Percentiles rank a stretch among this genome's conserved stretches.
Evolutionary conservation across 2,888 invertebrate species (phyloP).

Genomic region (Drosophila tripunctata): DNA sequence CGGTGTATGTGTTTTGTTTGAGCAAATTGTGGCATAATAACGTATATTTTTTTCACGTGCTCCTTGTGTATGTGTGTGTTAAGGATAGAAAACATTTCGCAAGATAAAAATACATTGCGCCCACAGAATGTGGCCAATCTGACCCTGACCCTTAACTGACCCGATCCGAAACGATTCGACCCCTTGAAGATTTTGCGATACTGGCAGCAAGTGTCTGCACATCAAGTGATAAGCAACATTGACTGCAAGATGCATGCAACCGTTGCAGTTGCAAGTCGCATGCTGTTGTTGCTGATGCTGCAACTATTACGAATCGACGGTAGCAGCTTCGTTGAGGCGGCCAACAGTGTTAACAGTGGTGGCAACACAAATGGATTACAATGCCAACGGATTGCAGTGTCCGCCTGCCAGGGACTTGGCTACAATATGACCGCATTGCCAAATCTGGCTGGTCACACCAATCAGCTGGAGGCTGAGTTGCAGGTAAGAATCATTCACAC

Average conservation of each 20-base stretch:
- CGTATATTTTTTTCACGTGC: constrained; percentile 46
- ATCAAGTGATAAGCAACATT: constrained; percentile 4
- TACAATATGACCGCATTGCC: constrained; percentile 95
- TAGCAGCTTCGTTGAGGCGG: neutral
- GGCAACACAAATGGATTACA: constrained; percentile 84
- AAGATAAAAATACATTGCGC: constrained; percentile 27
- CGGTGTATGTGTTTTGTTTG: neutral
- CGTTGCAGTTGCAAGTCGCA: constrained; percentile 9
- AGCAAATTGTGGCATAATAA: neutral
- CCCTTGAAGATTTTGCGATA: neutral
- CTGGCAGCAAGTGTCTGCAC: neutral
- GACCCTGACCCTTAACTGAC: constrained; percentile 20
- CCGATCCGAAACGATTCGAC: neutral
- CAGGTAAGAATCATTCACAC: constrained; percentile 86
- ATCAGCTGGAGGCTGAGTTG: constrained; percentile 92
- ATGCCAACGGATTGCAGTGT: constrained; percentile 92
- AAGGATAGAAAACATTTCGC: constrained; percentile 2
- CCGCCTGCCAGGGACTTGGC: constrained; percentile 92
- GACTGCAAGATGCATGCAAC: neutral
- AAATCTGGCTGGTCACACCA: constrained; percentile 92
- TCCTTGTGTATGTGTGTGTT: neutral
- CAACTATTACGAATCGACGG: too few species aligned
- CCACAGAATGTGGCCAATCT: constrained; percentile 37
- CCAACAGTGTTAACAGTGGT: constrained; percentile 18
- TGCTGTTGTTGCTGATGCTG: constrained; percentile 18